These are phyloP conservation scores for Muscina levida DNA, from an alignment of 2,888 invertebrate genomes.

Conservation along the genomic window DNA sequence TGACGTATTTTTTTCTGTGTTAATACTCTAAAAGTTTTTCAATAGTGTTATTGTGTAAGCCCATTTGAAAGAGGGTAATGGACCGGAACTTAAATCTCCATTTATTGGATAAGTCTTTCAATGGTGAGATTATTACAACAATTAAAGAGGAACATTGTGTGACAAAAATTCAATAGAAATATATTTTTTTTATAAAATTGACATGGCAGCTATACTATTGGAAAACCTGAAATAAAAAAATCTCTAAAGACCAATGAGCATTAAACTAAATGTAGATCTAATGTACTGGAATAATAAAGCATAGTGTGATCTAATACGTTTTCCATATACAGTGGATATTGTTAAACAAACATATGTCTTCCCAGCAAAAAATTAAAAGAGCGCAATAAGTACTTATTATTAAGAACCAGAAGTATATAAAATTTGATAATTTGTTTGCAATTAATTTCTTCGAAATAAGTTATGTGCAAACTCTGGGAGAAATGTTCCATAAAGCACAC, in stretches of 20 bases:
- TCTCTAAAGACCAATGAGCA: constrained; percentile 75
- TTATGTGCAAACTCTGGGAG: no score
- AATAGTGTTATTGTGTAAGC: background rate
- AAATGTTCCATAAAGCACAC: no score
- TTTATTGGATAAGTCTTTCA: constrained; percentile 1
- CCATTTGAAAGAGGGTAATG: constrained; percentile 27
- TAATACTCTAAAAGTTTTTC: no score
- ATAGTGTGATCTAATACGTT: constrained; percentile 52
- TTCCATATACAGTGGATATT: constrained; percentile 44
- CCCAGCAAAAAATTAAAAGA: no score
- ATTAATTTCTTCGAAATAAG: no score
- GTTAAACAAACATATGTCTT: no score
- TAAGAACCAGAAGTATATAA: no score
- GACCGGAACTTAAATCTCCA: constrained; percentile 20
- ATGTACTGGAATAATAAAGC: constrained; percentile 75
- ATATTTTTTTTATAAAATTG: constrained; percentile 4
- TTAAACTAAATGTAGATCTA: constrained; percentile 76
- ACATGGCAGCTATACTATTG: background rate
- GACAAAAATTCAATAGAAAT: constrained; percentile 22
- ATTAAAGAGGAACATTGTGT: background rate
- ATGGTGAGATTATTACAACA: constrained; percentile 11
- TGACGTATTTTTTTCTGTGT: no score
- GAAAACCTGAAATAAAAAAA: constrained; percentile 26
- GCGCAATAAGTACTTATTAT: no score
- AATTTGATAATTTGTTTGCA: no score